phyloP scores from a whole-genome alignment of 2,888 invertebrate genomes.

The Tenthredo amoena region DNA sequence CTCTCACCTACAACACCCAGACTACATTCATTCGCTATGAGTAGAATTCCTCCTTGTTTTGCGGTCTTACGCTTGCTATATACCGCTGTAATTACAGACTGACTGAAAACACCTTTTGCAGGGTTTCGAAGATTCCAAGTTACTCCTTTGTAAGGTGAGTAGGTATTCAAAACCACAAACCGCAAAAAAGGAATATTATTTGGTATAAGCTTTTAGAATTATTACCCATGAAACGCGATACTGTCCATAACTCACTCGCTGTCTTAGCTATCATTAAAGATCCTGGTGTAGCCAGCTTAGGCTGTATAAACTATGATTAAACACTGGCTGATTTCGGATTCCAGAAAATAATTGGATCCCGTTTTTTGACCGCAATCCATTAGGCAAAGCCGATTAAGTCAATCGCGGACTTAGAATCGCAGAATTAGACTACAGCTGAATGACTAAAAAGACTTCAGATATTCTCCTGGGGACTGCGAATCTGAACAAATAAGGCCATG shows the following conservation, averaged over 20 bases:
- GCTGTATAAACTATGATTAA: neutral
- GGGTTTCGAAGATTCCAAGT: neutral
- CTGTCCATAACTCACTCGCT: neutral
- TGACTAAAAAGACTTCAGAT: neutral
- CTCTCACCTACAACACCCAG: conserved; percentile 20
- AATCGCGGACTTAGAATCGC: neutral
- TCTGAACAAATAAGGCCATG: neutral
- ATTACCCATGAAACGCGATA: neutral
- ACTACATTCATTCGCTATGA: neutral
- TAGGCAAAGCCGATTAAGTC: conserved; percentile 12
- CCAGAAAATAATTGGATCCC: neutral
- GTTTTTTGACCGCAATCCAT: conserved; percentile 28
- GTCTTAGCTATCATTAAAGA: neutral
- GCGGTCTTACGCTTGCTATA: neutral
- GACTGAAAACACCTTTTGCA: neutral
- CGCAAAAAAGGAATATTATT: neutral
- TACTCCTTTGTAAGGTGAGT: neutral
- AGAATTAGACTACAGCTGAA: neutral
- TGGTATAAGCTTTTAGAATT: neutral
- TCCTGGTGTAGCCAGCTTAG: neutral
- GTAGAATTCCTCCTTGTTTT: neutral
- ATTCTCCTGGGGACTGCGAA: neutral
- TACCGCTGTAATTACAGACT: conserved; percentile 19
- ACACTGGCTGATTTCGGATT: neutral
- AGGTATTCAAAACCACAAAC: conserved; percentile 9